Evolutionary conservation across 92 coral and sea anemone genomes (phyloP), one percentile per base, ranked within the genome.

Genomic region (Actinernus sp.): DNA sequence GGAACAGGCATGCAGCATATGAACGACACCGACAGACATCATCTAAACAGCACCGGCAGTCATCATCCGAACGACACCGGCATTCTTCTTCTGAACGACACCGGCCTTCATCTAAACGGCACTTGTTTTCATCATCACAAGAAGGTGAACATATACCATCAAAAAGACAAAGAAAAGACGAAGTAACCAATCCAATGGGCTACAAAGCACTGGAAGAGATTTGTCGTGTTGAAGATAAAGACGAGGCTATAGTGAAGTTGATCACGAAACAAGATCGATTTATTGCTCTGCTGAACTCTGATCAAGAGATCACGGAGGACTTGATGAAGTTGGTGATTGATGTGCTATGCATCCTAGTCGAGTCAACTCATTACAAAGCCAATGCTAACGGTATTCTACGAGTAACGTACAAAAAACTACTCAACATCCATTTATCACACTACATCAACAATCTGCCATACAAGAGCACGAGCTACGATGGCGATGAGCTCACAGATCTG

Each of bases 271-370:
- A 48, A 14, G 31, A 34, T 21, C 41, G 67, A 44, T 83, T 64
- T 45, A 56, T 49, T 1, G 78, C 83, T 9, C 73, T 74, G 36
- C 43, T 83, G 47, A 27, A 49, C 33, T 23, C 28, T 1, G 77
- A 51, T 5, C 68, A 74, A 27, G 67, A 58, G 11, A 83, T 83
- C 1, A 48, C 78, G 33, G 77, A 55, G 5, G 89, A 74, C 31
- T 58, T 83, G 25, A 28, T 83, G 16, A 83, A 61, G 69, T 60
- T 83, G 1, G 53, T 83, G 18, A 54, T 83, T 26, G 31, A 31
- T 19, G 34, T 58, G 18, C 48, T 65, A 2, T n/a, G 17, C 6
- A 44, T 30, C 2, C n/a, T 49, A n/a, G 33, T 26, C 0, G 32
- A 65, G 52, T 30, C 59, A 0, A 33, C 5, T 2, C 32, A 49